Percentiles rank a stretch among this genome's conserved stretches.
These are phyloP conservation scores for Apogon hyalosoma DNA, from an alignment of 2,797 vertebrate genomes.

Conservation along the genomic window DNA sequence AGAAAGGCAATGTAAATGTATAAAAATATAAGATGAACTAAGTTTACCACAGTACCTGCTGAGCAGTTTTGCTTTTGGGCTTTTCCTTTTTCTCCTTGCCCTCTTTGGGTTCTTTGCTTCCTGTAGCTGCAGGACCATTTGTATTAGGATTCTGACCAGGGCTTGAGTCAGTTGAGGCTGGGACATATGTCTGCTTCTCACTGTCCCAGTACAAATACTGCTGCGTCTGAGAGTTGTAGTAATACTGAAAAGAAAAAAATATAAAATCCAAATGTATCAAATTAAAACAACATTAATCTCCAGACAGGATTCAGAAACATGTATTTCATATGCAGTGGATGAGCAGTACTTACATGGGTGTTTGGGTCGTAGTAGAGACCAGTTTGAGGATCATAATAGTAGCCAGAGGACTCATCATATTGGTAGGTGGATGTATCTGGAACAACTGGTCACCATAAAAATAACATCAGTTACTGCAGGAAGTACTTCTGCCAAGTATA, in stretches of 20 bases:
- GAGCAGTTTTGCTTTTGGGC: constrained; percentile 98
- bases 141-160: constrained; percentile 61
- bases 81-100: constrained; percentile 97
- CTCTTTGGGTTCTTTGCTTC: constrained; percentile 89
- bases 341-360: constrained; percentile 87
- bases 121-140: constrained; percentile 66
- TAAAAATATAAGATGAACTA: not conserved
- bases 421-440: constrained; percentile 98
- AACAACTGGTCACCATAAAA: constrained; percentile 74
- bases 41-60: constrained; percentile 85
- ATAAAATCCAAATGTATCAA: not conserved
- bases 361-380: constrained; percentile 97
- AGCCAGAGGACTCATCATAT: constrained; percentile 97
- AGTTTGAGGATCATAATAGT: constrained; percentile 95
- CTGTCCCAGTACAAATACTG: constrained; percentile 99
- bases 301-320: not conserved
- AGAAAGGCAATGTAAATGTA: not conserved
- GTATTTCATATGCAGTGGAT: not conserved
- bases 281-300: constrained; percentile 1
- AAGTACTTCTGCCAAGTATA: not conserved
- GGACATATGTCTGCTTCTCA: constrained; percentile 94
- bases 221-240: constrained; percentile 97
- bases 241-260: constrained; percentile 86
- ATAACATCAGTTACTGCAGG: not conserved
- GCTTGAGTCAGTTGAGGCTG: constrained; percentile 80